phyloP scores from a whole-genome alignment of 2,113 vertebrate genomes.

The Bos taurus region ARS-UCD2.0 NC_037334.1:94623501-94624000 shows the following conservation, averaged over 20 bases:
- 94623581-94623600: not conserved
- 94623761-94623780: not conserved
- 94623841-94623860: not conserved
- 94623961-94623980: not conserved
- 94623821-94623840: not conserved
- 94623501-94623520: not conserved
- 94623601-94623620: not conserved
- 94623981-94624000: not conserved
- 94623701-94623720: not conserved
- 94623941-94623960: not conserved
- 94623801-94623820: not conserved
- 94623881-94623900: not conserved
- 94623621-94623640: not conserved
- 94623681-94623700: not conserved
- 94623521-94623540: not conserved
- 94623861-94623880: not conserved
- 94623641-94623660: not conserved
- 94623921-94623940: not conserved
- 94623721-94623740: not conserved
- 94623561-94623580: not conserved
- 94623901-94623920: not conserved
- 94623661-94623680: not conserved
- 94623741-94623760: not conserved
- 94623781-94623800: not conserved
- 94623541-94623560: not conserved